Evolutionary conservation across 2,797 vertebrate genomes (phyloP).

Genomic region (Cephalopachus bancanus): DNA sequence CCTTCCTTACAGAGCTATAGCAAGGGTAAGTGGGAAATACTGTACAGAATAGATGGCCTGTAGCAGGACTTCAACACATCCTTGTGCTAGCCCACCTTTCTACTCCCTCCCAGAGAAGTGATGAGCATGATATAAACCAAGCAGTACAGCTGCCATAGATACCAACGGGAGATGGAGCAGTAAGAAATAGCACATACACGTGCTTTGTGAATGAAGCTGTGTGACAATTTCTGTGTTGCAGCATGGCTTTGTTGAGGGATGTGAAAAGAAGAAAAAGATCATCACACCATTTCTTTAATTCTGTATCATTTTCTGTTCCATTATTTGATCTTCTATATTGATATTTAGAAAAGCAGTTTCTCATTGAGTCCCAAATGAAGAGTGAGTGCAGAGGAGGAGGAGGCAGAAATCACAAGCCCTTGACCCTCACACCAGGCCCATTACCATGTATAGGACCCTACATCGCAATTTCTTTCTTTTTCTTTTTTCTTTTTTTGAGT

Average conservation of each 20-base stretch:
- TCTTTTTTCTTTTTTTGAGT: no score
- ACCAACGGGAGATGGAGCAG: neutral
- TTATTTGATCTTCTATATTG: neutral
- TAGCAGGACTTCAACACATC: neutral
- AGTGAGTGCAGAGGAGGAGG: neutral
- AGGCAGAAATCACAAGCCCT: neutral
- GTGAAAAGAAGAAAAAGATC: neutral
- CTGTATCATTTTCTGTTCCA: neutral
- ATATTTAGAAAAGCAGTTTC: neutral
- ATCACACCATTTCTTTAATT: neutral
- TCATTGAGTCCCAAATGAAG: neutral
- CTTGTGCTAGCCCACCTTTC: neutral
- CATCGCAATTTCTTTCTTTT: neutral
- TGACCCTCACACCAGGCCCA: neutral
- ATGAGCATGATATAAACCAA: neutral
- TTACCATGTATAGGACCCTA: neutral
- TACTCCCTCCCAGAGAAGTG: neutral
- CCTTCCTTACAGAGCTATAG: neutral
- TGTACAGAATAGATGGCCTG: neutral
- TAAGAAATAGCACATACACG: neutral
- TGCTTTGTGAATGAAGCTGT: neutral
- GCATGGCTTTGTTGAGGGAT: neutral
- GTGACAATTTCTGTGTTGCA: neutral
- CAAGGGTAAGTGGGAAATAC: neutral
- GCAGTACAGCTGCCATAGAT: neutral